A percentile compares a stretch with the other conserved stretches of the same genome.
Conservation (phyloP, 2,113 vertebrate genomes). For the Anolis carolinensis region DNA sequence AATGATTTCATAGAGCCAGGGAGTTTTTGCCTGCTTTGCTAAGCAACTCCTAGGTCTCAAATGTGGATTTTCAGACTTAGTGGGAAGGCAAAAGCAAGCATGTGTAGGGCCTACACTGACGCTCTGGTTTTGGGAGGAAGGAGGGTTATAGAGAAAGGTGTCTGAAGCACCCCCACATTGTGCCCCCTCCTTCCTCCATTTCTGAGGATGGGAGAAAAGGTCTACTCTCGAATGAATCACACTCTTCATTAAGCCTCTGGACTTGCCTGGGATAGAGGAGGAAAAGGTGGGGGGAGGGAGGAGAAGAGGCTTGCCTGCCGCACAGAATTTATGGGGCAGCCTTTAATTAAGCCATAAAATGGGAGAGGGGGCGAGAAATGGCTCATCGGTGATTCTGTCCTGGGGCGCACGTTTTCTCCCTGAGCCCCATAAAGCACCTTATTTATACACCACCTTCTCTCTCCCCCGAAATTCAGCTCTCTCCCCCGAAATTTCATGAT, state of each 20-base stretch:
- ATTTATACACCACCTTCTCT: slow-evolving; percentile 32
- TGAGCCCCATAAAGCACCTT: slow-evolving; percentile 33
- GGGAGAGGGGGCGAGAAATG: slow-evolving; percentile 27
- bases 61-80: not conserved
- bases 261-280: slow-evolving; percentile 17
- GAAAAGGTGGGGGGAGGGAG: not conserved
- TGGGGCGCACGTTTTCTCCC: slow-evolving; percentile 27
- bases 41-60: not conserved
- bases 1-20: not conserved
- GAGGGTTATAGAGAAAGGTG: not conserved
- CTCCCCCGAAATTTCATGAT: not conserved
- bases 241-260: slow-evolving; percentile 53
- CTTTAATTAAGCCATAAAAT: slow-evolving; percentile 53
- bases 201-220: slow-evolving; percentile 22
- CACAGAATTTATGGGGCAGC: slow-evolving; percentile 41
- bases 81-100: not conserved
- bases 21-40: not conserved
- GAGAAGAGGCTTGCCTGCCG: not conserved
- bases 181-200: not conserved
- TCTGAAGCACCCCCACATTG: not conserved
- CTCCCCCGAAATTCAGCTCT: slow-evolving; percentile 1
- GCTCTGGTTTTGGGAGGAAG: not conserved
- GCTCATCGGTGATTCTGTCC: slow-evolving; percentile 27
- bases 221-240: slow-evolving; percentile 62
- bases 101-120: not conserved